A percentile compares a stretch with the other conserved stretches of the same genome.
Conservation (phyloP, 2,113 vertebrate species). For the Smithornis capensis region DNA sequence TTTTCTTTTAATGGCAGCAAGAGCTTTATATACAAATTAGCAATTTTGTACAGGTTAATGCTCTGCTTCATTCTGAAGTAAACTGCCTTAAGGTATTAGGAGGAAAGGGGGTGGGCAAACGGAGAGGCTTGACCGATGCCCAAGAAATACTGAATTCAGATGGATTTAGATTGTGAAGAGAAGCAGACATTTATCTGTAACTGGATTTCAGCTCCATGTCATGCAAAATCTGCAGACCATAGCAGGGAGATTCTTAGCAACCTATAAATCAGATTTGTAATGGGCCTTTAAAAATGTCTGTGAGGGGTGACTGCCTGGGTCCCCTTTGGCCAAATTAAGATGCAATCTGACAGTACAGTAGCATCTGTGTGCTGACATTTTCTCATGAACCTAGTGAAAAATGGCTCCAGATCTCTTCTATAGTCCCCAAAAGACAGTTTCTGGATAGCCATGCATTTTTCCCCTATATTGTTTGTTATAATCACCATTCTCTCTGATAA, state of each 20-base stretch:
- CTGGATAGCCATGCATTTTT: constrained; percentile 47
- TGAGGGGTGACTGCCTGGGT: constrained; percentile 66
- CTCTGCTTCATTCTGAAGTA: constrained; percentile 66
- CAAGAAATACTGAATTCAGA: constrained; percentile 56
- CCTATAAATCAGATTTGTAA: constrained; percentile 66
- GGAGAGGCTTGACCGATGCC: not conserved
- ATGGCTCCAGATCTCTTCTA: constrained; percentile 73
- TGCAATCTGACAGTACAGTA: constrained; percentile 66
- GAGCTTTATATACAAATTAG: constrained; percentile 48
- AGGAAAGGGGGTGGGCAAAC: not conserved
- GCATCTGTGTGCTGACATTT: constrained; percentile 78
- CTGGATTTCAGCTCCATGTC: constrained; percentile 49
- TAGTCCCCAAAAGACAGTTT: constrained; percentile 58
- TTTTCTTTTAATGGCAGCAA: not conserved
- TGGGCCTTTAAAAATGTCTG: constrained; percentile 68
- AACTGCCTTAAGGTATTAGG: constrained; percentile 66
- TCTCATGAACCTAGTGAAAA: constrained; percentile 75
- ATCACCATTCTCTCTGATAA: constrained; percentile 7
- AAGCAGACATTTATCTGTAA: constrained; percentile 49
- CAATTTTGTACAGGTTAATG: constrained; percentile 66
- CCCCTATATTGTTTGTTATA: constrained; percentile 40
- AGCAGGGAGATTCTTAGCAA: constrained; percentile 42
- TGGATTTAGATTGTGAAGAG: constrained; percentile 35
- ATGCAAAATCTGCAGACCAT: constrained; percentile 39
- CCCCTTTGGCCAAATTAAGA: constrained; percentile 74